These are phyloP conservation scores for Catonia carolina DNA, from an alignment of 2,888 invertebrate species.

Conservation along the genomic window DNA sequence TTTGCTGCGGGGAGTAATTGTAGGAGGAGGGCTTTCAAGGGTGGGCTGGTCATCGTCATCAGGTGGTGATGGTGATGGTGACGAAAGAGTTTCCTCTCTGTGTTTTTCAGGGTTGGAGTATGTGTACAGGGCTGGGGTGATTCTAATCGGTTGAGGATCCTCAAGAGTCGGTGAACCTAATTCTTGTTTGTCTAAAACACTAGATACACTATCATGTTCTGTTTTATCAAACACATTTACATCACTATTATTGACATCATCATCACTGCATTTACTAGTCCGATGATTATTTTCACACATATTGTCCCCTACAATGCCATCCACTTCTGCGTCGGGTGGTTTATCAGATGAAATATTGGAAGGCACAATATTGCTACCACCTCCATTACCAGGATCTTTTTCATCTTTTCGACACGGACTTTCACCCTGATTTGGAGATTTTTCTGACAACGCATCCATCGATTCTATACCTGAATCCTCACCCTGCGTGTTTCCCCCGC, in stretches of 20 bases:
- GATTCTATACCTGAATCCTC: constrained; percentile 90
- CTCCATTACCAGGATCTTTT: constrained; percentile 31
- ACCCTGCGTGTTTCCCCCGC: constrained; percentile 50
- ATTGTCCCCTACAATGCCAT: no score
- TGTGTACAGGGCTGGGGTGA: constrained; percentile 67
- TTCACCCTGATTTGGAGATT: constrained; percentile 75
- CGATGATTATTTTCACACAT: no score
- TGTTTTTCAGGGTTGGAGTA: constrained; percentile 67
- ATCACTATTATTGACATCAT: constrained; percentile 17
- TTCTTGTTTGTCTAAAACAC: no score
- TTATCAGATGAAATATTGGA: constrained; percentile 22
- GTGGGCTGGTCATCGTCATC: constrained; percentile 33
- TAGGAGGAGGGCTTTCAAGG: constrained; percentile 17
- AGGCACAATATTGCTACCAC: constrained; percentile 20
- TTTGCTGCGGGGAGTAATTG: constrained; percentile 18
- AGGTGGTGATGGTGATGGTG: constrained; percentile 40
- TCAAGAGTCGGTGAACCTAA: constrained; percentile 37
- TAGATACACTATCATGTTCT: constrained; percentile 16
- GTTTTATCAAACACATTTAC: constrained; percentile 13
- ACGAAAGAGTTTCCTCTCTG: constrained; percentile 39
- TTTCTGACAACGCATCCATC: constrained; percentile 89
- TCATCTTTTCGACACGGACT: constrained; percentile 41
- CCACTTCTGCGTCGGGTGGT: constrained; percentile 11
- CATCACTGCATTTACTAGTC: constrained; percentile 19
- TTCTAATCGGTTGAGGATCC: constrained; percentile 62